These are phyloP conservation scores for Panurus biarmicus DNA, from an alignment of 2,113 vertebrate genomes.

Conservation along the genomic window DNA sequence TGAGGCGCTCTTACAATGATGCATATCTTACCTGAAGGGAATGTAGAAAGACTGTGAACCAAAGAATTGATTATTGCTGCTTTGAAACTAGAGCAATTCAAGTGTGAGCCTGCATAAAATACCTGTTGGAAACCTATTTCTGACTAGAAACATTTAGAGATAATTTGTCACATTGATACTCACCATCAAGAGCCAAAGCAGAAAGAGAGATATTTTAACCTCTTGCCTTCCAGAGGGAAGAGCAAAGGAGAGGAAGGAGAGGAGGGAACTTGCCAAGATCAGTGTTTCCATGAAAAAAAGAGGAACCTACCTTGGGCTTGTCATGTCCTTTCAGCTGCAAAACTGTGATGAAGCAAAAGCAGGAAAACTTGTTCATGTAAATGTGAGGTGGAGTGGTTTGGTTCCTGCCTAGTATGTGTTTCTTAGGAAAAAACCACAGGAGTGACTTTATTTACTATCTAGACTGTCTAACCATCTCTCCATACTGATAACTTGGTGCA, in stretches of 20 bases:
- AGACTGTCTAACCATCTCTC: not conserved
- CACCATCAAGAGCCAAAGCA: not conserved
- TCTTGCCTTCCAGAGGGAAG: not conserved
- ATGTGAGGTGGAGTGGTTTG: not conserved
- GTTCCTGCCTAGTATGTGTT: not conserved
- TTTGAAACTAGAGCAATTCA: constrained; percentile 31
- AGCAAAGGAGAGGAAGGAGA: not conserved
- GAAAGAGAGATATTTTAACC: not conserved
- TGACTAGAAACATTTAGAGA: not conserved
- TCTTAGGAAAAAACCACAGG: not conserved
- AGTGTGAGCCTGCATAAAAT: constrained; percentile 30
- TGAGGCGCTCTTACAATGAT: not conserved
- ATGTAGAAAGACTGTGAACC: not conserved
- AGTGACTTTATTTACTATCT: not conserved
- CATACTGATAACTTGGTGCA: not conserved
- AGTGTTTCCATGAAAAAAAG: not conserved
- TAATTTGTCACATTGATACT: constrained; percentile 5
- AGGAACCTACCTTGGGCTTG: not conserved
- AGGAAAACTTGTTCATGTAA: not conserved
- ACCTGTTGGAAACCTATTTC: constrained; percentile 1
- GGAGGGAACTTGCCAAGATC: not conserved
- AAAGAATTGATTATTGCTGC: constrained; percentile 8
- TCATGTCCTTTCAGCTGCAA: not conserved
- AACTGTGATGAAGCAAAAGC: not conserved
- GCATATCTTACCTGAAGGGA: not conserved